Percentiles rank a stretch among this genome's conserved stretches.
Evolutionary conservation across 2,113 vertebrate species (phyloP).

Genomic region (Erythrolamprus reginae): DNA sequence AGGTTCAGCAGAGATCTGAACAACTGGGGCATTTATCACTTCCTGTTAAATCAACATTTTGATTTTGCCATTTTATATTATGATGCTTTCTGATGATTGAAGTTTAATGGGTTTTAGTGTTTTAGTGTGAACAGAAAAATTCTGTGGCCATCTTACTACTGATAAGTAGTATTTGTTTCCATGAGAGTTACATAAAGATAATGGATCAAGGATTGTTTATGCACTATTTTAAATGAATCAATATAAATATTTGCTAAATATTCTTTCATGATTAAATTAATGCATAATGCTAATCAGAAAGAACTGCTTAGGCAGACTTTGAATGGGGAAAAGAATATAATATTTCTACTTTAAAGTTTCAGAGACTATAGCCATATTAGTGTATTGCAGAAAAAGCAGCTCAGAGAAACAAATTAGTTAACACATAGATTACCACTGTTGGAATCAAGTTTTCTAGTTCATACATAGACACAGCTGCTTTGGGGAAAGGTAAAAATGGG

Average conservation of each 20-base stretch:
- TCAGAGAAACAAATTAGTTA: background rate
- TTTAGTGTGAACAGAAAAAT: background rate
- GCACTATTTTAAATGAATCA: background rate
- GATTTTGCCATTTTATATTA: background rate
- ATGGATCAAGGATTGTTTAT: background rate
- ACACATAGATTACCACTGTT: background rate
- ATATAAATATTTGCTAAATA: conserved; percentile 16
- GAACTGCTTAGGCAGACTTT: background rate
- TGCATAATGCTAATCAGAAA: conserved; percentile 4
- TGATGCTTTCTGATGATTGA: background rate
- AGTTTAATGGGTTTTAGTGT: background rate
- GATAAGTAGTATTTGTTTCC: background rate
- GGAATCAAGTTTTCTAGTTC: background rate
- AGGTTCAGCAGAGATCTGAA: background rate
- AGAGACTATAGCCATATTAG: background rate
- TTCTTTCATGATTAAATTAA: conserved; percentile 50
- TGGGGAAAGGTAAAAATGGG: background rate
- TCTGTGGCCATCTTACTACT: background rate
- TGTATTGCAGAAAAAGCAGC: background rate
- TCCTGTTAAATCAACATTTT: background rate
- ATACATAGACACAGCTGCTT: background rate
- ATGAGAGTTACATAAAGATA: background rate
- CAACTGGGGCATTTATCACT: background rate
- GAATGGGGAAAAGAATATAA: background rate
- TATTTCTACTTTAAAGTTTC: background rate